Evolutionary conservation across 2,113 vertebrate species (phyloP).

Genomic region (Eonycteris spelaea): DNA sequence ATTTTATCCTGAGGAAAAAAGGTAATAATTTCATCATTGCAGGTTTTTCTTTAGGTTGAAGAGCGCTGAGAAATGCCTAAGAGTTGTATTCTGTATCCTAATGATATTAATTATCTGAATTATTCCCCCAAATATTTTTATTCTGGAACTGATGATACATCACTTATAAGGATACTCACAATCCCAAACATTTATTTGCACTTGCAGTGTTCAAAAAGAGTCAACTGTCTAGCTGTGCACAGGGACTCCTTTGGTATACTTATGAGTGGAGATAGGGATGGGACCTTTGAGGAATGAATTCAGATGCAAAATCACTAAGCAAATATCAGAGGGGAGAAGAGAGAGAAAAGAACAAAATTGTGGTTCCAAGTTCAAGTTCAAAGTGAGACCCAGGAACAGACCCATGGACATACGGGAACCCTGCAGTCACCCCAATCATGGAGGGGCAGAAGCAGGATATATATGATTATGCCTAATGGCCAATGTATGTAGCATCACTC

Average conservation of each 20-base stretch:
- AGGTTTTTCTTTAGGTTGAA: background rate
- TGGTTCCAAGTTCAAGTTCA: background rate
- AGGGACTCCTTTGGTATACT: background rate
- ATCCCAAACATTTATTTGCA: background rate
- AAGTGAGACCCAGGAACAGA: background rate
- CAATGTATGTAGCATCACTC: background rate
- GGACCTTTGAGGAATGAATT: background rate
- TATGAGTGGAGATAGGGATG: background rate
- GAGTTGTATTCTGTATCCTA: background rate
- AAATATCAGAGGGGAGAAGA: background rate
- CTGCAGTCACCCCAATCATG: background rate
- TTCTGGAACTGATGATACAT: background rate
- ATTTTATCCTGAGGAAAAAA: background rate
- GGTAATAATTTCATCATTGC: background rate
- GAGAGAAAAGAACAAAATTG: background rate
- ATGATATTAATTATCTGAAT: background rate
- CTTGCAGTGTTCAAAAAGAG: background rate
- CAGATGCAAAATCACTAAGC: background rate
- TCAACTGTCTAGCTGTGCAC: background rate
- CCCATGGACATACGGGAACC: fast-evolving
- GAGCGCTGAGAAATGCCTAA: background rate
- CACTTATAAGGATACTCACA: background rate
- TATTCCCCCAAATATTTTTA: background rate
- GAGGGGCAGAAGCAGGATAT: background rate
- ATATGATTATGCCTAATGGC: background rate